Conservation (phyloP, 2,797 vertebrate genomes). For the Periophthalmus magnuspinnatus region DNA sequence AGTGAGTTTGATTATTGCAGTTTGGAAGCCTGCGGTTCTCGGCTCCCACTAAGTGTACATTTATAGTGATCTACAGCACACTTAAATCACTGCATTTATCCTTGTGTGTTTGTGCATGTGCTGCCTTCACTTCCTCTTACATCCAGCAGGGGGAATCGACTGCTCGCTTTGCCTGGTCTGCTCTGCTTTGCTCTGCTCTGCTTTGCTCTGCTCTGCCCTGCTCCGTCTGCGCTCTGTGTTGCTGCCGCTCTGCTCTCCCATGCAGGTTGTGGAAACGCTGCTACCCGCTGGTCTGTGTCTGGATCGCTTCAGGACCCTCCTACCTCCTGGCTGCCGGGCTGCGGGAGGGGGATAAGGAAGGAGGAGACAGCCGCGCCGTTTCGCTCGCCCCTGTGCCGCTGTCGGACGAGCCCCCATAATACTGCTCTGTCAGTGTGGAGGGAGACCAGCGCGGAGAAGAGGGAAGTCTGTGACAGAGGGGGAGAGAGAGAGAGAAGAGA, state of each 20-base stretch:
- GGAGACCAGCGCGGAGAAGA: conserved; percentile 35
- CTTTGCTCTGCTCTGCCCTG: conserved; percentile 49
- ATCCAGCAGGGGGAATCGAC: conserved; percentile 86
- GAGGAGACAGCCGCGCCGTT: conserved; percentile 63
- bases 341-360: conserved; percentile 39
- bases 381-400: conserved; percentile 45
- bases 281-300: conserved; percentile 75
- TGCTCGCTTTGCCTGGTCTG: conserved; percentile 53
- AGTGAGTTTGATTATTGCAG: conserved; percentile 19
- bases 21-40: conserved; percentile 13
- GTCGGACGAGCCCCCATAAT: conserved; percentile 71
- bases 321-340: conserved; percentile 74
- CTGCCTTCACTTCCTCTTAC: conserved; percentile 53
- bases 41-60: conserved; percentile 12
- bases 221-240: conserved; percentile 29
- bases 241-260: conserved; percentile 51
- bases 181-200: too few species aligned
- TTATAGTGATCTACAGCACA: conserved; percentile 16
- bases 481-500: conserved; percentile 39
- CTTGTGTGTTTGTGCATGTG: conserved; percentile 8
- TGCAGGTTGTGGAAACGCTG: conserved; percentile 72
- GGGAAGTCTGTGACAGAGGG: conserved; percentile 61
- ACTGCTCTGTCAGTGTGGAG: conserved; percentile 72
- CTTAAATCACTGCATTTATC: conserved; percentile 12
- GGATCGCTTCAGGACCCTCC: conserved; percentile 74